These are phyloP conservation scores for Rhabdomys pumilio DNA, from an alignment of 2,797 vertebrate genomes.

Conservation along the genomic window DNA sequence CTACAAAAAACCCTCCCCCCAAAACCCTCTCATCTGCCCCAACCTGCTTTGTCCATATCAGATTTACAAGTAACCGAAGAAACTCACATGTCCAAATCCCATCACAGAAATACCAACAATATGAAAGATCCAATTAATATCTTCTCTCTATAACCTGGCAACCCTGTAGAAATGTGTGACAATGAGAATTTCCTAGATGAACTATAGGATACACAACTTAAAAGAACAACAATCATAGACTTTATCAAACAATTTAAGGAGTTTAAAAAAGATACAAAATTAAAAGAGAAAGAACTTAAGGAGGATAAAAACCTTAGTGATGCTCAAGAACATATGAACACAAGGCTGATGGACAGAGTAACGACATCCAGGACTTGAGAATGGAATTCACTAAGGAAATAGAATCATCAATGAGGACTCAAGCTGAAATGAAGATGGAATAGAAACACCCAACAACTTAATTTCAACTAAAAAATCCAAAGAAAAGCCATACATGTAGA, in stretches of 20 bases:
- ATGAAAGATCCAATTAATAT: background rate
- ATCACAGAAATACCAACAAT: background rate
- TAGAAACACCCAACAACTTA: background rate
- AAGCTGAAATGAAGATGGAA: background rate
- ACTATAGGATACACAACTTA: background rate
- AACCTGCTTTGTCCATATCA: background rate
- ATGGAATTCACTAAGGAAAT: background rate
- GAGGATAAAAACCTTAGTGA: background rate
- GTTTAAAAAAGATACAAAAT: background rate
- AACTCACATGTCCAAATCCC: background rate
- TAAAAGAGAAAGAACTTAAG: background rate
- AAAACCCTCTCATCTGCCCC: background rate
- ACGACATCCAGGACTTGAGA: background rate
- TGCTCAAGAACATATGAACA: too few relatives aligned
- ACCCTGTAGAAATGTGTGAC: background rate
- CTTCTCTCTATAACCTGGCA: background rate
- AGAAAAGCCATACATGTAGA: background rate
- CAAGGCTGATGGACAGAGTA: background rate
- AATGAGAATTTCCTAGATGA: background rate
- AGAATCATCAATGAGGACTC: background rate
- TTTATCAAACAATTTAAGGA: background rate
- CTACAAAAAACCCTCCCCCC: rapidly evolving
- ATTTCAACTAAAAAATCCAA: background rate
- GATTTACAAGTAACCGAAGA: background rate
- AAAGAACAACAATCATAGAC: background rate